Evolutionary conservation across 2,888 invertebrate genomes (phyloP).

Genomic region (Peribatodes rhomboidaria): DNA sequence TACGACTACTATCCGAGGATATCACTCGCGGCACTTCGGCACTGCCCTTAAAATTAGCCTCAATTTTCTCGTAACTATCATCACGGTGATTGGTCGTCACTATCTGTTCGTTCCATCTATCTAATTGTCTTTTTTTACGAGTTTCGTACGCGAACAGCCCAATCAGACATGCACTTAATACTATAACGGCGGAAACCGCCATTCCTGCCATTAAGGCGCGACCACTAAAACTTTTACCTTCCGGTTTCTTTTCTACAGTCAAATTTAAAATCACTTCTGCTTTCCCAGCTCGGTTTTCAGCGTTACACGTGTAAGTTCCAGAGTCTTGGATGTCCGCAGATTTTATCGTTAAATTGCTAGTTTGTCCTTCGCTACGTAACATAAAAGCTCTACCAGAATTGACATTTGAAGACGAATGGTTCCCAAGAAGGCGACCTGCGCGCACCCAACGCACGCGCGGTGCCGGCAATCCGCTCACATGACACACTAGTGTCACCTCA

Average conservation of each 20-base stretch:
- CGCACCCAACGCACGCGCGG: conserved; percentile 91
- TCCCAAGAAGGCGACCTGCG: conserved; percentile 90
- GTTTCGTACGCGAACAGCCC: conserved; percentile 89
- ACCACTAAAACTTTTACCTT: conserved; percentile 86
- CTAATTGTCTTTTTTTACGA: conserved; percentile 86
- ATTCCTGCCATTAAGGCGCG: conserved; percentile 89
- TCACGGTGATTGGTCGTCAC: conserved; percentile 79
- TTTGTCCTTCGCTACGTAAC: conserved; percentile 88
- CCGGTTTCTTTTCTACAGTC: conserved; percentile 89
- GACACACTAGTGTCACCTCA: conserved; percentile 91
- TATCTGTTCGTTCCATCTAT: conserved; percentile 84
- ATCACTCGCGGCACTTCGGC: conserved; percentile 71
- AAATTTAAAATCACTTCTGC: conserved; percentile 91
- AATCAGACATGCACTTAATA: conserved; percentile 89
- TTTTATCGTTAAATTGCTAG: conserved; percentile 91
- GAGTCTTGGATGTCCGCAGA: conserved; percentile 91
- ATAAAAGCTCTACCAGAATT: conserved; percentile 88
- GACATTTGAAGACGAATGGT: conserved; percentile 75
- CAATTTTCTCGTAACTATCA: conserved; percentile 93
- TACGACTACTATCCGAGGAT: conserved; percentile 74
- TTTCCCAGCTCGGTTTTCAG: conserved; percentile 93
- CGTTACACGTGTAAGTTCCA: conserved; percentile 91
- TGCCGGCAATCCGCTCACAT: conserved; percentile 90
- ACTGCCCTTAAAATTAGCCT: conserved; percentile 87
- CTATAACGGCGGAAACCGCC: conserved; percentile 89